These are phyloP conservation scores for Spialia ferax DNA, from an alignment of 2,888 invertebrate species.

Conservation along the genomic window DNA sequence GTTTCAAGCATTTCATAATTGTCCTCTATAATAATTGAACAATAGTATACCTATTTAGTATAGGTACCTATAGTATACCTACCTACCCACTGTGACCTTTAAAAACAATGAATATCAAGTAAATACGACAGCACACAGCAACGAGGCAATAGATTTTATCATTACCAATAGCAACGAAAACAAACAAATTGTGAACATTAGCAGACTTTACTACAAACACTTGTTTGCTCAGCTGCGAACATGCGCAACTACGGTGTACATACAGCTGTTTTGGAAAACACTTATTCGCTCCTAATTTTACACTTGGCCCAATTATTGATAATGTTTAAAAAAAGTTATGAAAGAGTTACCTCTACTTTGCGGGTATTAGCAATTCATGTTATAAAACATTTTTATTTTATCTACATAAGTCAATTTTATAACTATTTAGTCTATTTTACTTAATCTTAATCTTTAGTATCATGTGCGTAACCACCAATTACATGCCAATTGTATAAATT, in stretches of 20 bases:
- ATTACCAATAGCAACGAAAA: conserved; percentile 39
- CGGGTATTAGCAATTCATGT: background rate
- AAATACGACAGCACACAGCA: background rate
- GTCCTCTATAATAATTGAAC: no score
- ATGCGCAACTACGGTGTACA: conserved; percentile 12
- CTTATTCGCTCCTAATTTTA: conserved; percentile 38
- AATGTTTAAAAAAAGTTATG: conserved; percentile 2
- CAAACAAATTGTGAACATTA: conserved; percentile 47
- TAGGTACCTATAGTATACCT: no score
- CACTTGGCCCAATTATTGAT: conserved; percentile 33
- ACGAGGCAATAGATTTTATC: conserved; percentile 15
- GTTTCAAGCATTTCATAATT: no score
- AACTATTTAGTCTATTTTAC: no score
- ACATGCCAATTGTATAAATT: no score
- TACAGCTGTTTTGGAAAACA: conserved; percentile 23
- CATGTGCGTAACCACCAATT: no score
- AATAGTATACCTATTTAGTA: no score
- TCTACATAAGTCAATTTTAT: no score
- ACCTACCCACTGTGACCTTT: conserved; percentile 1
- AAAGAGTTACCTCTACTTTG: background rate
- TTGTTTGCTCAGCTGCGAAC: conserved; percentile 46
- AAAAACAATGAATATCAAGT: background rate
- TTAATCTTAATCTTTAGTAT: background rate
- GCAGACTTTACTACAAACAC: conserved; percentile 43
- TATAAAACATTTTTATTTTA: background rate